These are phyloP conservation scores for Sebastes fasciatus DNA, from an alignment of 2,113 vertebrate species.

Conservation along the genomic window DNA sequence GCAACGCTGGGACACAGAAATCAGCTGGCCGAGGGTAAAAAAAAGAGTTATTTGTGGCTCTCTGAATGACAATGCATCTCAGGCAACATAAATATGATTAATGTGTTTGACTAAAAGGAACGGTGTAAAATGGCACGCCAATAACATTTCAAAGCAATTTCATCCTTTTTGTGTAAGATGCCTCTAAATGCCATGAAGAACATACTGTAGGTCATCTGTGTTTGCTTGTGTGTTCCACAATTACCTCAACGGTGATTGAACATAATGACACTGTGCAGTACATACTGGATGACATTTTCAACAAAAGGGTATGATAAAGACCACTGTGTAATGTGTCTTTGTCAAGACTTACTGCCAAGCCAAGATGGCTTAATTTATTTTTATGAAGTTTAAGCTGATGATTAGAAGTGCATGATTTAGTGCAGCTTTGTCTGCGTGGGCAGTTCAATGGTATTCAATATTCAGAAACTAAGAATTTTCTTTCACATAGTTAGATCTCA, in stretches of 20 bases:
- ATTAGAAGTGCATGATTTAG: background rate
- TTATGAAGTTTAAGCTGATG: background rate
- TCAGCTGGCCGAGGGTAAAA: conserved; percentile 39
- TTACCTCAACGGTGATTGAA: conserved; percentile 55
- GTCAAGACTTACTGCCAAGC: background rate
- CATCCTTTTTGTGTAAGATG: conserved; percentile 19
- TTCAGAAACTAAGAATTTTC: background rate
- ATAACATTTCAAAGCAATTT: conserved; percentile 51
- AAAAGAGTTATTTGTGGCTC: conserved; percentile 42
- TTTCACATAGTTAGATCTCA: background rate
- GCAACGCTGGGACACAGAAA: conserved; percentile 41
- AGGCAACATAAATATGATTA: conserved; percentile 56
- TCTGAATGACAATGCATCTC: conserved; percentile 37
- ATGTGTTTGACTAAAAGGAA: conserved; percentile 47
- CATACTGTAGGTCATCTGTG: conserved; percentile 43
- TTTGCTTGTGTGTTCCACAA: conserved; percentile 37
- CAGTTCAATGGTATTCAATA: background rate
- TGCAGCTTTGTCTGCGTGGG: background rate
- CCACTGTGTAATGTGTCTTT: background rate
- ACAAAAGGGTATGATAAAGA: conserved; percentile 16
- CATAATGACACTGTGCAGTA: conserved; percentile 44
- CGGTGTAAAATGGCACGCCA: conserved; percentile 35
- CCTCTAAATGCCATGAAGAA: conserved; percentile 58
- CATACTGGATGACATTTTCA: conserved; percentile 22
- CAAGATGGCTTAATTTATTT: background rate